phyloP scores from a whole-genome alignment of 2,113 vertebrate species.

The Ailuropoda melanoleuca region DNA sequence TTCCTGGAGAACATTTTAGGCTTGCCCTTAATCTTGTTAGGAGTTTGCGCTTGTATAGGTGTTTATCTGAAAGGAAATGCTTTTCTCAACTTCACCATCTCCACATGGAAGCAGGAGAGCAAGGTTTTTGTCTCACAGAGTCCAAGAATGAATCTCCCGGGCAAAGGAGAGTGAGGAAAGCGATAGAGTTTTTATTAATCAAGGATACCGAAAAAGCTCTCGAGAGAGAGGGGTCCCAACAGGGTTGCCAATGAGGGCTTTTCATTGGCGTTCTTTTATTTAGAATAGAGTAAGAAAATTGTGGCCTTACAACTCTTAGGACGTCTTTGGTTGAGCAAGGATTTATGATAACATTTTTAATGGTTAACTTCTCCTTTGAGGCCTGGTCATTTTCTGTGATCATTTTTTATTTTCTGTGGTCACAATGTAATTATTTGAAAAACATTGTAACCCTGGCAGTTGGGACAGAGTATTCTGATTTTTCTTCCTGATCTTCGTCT shows the following conservation, averaged over 20 bases:
- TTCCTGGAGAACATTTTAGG: not conserved
- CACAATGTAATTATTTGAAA: not conserved
- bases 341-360: not conserved
- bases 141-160: not conserved
- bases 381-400: not conserved
- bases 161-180: not conserved
- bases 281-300: not conserved
- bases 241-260: not conserved
- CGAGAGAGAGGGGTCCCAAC: not conserved
- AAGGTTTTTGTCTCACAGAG: not conserved
- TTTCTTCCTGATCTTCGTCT: not conserved
- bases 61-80: not conserved
- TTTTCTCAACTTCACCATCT: not conserved
- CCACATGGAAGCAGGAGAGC: not conserved
- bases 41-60: not conserved
- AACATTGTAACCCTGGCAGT: not conserved
- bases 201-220: not conserved
- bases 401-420: not conserved
- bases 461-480: not conserved
- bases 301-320: not conserved
- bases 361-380: not conserved
- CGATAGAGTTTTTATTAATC: not conserved
- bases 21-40: not conserved
- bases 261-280: not conserved
- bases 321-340: not conserved